Percentiles rank a stretch among this genome's conserved stretches.
Conservation (phyloP, 2,888 invertebrate species). For the Microplitis deprimator region DNA sequence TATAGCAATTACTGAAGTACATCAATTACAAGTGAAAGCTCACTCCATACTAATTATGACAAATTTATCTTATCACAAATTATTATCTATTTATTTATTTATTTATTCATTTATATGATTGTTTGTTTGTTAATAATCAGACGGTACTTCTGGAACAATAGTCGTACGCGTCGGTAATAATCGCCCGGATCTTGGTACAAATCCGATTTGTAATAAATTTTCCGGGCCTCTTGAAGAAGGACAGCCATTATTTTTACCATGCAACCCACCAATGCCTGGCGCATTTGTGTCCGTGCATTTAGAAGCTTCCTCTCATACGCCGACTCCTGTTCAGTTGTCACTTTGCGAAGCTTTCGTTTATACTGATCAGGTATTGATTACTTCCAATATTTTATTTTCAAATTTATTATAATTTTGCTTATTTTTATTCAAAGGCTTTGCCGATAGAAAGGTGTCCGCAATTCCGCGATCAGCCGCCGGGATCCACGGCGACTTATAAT, state of each 20-base stretch:
- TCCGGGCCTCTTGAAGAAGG: conserved; percentile 90
- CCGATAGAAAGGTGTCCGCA: conserved; percentile 94
- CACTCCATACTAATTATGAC: conserved; percentile 38
- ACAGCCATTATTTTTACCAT: conserved; percentile 91
- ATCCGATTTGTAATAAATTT: conserved; percentile 93
- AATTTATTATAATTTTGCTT: conserved; percentile 4
- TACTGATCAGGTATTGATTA: conserved; percentile 80
- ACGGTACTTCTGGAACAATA: conserved; percentile 85
- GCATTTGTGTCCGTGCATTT: conserved; percentile 94
- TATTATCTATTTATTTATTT: conserved; percentile 23
- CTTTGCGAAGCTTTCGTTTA: conserved; percentile 96
- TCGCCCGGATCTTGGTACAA: conserved; percentile 90
- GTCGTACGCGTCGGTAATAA: conserved; percentile 94
- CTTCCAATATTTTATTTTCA: not conserved
- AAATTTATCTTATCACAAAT: conserved; percentile 12
- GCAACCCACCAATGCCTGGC: conserved; percentile 95
- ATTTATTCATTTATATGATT: not conserved
- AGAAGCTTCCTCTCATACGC: conserved; percentile 80
- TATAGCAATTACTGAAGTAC: conserved; percentile 19
- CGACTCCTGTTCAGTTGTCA: conserved; percentile 83
- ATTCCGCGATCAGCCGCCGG: conserved; percentile 93
- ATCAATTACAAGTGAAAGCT: conserved; percentile 48
- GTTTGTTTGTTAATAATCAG: conserved; percentile 71
- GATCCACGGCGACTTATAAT: conserved; percentile 93
- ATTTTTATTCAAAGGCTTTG: conserved; percentile 75